Evolutionary conservation across 2,888 invertebrate species (phyloP), one percentile per base, ranked within the genome.

Genomic region (Prosapia bicincta): DNA sequence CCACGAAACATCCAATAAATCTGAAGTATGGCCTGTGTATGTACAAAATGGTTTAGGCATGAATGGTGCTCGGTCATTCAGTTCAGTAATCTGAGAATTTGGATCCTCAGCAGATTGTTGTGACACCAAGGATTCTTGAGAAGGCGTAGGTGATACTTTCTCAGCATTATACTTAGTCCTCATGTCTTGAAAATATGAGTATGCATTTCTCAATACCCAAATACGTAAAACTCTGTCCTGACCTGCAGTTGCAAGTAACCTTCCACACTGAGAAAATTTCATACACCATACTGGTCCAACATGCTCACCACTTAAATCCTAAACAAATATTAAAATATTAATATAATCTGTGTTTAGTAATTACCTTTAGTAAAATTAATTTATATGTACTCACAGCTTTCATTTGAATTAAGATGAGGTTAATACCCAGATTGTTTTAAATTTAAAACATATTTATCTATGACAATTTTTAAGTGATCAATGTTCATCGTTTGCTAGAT

Each of bases 201-300:
- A 93, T 5, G 97, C 95, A 84, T 96, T 96, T 79, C 94, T 89
- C 0, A 98, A 88, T 73, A 98, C 96, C 99, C 99, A 99, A 79
- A 99, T 93, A 67, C 98, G 88, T 76, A 99, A 87, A 79, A 97
- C 91, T 81, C 93, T 91, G 87, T 99, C 99, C 87, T 99, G 98
- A 0, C 99, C 99, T 74, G 98, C 99, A 0, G 98, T 98, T 26
- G 99, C 99, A 82, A 99, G 86, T 78, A 99, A 88, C 15, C 97
- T 89, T 0, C 98, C 98, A 86, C 98, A 99, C 75, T 93, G 93
- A 75, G 97, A 98, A 85, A 98, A 99, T 86, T 97, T 97, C 94
- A 99, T 97, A 83, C 97, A 97, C 99, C 99, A 99, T 81, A 99
- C 96, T 0, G 99, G 97, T 68, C 97, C 97, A 13, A 91, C 90